Base-by-base conservation (phyloP, 2,888 invertebrate genomes). In the Halictus ligatus region DNA sequence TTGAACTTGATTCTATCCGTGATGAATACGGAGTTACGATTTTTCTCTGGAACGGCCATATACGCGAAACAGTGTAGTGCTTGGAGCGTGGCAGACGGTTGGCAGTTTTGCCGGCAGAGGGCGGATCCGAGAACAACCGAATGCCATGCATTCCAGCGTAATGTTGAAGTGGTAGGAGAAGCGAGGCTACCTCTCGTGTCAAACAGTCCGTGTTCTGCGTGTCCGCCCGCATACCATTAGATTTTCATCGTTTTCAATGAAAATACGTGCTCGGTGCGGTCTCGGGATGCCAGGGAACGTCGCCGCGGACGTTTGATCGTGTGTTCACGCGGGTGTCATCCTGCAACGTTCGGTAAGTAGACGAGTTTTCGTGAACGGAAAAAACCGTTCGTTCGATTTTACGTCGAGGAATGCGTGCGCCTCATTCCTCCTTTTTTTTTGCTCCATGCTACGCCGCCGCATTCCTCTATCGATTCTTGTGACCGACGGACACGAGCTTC, bases 401-500 rank as follows among this genome's bases (percentile, higher is more conserved):
- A 82, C 83, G 81, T 79, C 79, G 81, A 90, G 92, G 93, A 94
- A 94, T 93, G 93, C 91, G 92, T 88, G 83, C 88, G 83, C 89
- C 82, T 88, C 75, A 73, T 69, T 86, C 35, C 73, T 78, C 75
- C 83, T 82, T 86, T 81, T 86, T 85, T 93, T 94, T 21, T 92
- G n/a, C 93, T 94, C 92, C 92, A 92, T 92, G 92, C 93, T 93
- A 92, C 91, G 92, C 93, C 93, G 93, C 95, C 93, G 93, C 95
- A 95, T 95, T 95, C 95, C 94, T 94, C 91, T 94, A 95, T 95
- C 91, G 94, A 94, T 95, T 94, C 93, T 91, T 89, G 90, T 90
- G 89, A 89, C 85, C 81, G 81, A 84, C 82, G 81, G 81, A 81
- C 86, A 77, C 83, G 80, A 64, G 64, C 64, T 15, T 64, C n/a